Base-by-base conservation (phyloP, 2,797 vertebrate species). In the Oceanodroma leucorhoa region DNA sequence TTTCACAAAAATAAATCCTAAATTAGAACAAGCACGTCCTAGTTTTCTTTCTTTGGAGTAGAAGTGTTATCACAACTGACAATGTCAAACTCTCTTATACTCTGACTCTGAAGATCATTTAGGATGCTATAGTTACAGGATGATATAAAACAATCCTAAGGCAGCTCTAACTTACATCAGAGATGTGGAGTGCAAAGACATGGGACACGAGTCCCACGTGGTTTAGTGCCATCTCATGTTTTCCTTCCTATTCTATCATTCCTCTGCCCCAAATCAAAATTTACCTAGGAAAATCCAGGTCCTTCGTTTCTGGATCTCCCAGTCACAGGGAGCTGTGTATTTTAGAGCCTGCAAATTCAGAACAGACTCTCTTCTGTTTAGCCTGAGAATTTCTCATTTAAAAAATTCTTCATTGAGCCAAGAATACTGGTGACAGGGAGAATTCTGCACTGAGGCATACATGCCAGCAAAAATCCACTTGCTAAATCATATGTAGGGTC, bases 301-400 rank as follows among this genome's bases (percentile, higher is more conserved):
- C 36, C 51, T 92, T 81, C 11, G 0, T 84, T 93, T 94, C 70
- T 94, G 62, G 40, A 73, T 91, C 69, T 91, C 70, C 19, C 38
- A 69, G 27, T 87, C 51, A 57, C 26, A 73, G 60, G n/a, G 40
- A 91, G 27, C 30, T 93, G 38, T 90, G 85, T 90, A 64, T 80
- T 86, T 94, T 64, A 93, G 40, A 92, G 80, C 45, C 62, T 90
- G 66, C 53, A 89, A 60, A 46, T 88, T 94, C 83, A 91, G 90
- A 84, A 96, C 93, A 97, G 90, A 26, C 83, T 71, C 36, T 67
- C 95, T 88, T 96, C 95, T 97, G 94, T 96, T 95, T 87, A 89
- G 86, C 73, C 66, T 77, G 48, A 95, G 89, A 87, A 84, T 85
- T 96, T 77, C 38, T 40, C 75, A 61, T 83, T 94, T 87, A 67